A percentile compares a stretch with the other conserved stretches of the same genome.
phyloP scores from a whole-genome alignment of 1,140 invertebrate species.

The Stegodyphus mimosarum region DNA sequence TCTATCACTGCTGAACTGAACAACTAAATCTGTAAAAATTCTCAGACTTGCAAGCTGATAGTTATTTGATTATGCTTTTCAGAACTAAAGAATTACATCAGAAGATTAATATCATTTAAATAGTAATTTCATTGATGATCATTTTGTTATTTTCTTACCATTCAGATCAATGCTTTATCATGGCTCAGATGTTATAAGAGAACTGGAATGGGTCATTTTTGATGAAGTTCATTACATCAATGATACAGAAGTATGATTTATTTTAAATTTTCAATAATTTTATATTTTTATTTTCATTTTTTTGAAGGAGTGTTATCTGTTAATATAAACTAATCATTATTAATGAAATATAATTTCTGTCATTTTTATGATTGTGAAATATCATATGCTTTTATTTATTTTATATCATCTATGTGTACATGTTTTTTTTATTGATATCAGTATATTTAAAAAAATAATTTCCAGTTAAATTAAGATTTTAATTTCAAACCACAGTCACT shows the following conservation, averaged over 20 bases:
- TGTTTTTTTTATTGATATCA: not conserved
- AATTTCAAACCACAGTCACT: no score
- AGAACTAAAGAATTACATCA: no score
- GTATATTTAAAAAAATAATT: no score
- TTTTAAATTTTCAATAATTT: not conserved
- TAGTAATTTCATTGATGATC: no score
- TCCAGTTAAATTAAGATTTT: no score
- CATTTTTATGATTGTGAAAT: not conserved
- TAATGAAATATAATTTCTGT: not conserved
- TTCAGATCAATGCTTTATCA: slow-evolving; percentile 92
- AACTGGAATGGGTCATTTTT: slow-evolving; percentile 99
- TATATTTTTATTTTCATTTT: not conserved
- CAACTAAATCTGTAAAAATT: no score
- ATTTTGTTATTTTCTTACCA: slow-evolving; percentile 23
- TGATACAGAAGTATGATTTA: slow-evolving; percentile 82
- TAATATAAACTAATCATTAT: not conserved
- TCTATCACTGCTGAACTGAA: no score
- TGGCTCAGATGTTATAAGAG: slow-evolving; percentile 92
- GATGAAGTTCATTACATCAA: slow-evolving; percentile 99
- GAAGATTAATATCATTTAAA: no score
- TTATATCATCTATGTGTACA: no score
- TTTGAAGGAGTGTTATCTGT: not conserved
- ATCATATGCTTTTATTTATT: no score
- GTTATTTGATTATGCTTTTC: no score
- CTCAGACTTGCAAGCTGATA: no score